Evolutionary conservation across 2,113 vertebrate genomes (phyloP).

Genomic region (Ornithorhynchus anatinus): DNA sequence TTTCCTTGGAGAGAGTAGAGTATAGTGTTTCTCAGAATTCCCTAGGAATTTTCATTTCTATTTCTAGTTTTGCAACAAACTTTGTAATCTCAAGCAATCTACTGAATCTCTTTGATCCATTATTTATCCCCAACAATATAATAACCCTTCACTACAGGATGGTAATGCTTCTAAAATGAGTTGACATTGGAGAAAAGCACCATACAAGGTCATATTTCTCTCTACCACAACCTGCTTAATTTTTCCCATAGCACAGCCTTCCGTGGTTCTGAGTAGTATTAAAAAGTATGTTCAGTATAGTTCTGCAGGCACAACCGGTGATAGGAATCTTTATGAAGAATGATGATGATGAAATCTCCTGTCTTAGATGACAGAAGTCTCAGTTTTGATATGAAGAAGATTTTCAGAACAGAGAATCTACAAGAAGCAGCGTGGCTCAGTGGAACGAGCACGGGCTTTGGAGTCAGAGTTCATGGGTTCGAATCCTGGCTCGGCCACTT

Average conservation of each 20-base stretch:
- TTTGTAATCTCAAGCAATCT: conserved; percentile 16
- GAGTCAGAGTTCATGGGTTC: too few species aligned
- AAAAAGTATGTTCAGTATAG: too few species aligned
- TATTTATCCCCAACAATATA: conserved; percentile 22
- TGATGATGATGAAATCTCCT: too few species aligned
- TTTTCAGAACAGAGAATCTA: too few species aligned
- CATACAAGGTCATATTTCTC: too few species aligned
- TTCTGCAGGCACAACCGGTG: too few species aligned
- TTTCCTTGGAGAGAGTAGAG: not conserved
- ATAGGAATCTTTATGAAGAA: too few species aligned
- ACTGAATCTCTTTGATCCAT: conserved; percentile 31
- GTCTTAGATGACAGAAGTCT: too few species aligned
- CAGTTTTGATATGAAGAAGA: too few species aligned
- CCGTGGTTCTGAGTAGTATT: not conserved
- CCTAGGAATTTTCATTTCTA: conserved; percentile 14
- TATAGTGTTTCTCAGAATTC: not conserved
- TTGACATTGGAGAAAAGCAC: not conserved
- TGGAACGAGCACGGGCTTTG: too few species aligned
- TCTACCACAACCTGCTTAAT: not conserved
- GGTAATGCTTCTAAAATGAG: not conserved
- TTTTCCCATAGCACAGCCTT: not conserved
- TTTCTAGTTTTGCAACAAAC: not conserved
- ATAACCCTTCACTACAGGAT: conserved; percentile 14
- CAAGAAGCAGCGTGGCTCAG: too few species aligned
- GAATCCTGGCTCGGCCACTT: too few species aligned